Conservation (phyloP, 2,797 vertebrate species). For the Coreius guichenoti region DNA sequence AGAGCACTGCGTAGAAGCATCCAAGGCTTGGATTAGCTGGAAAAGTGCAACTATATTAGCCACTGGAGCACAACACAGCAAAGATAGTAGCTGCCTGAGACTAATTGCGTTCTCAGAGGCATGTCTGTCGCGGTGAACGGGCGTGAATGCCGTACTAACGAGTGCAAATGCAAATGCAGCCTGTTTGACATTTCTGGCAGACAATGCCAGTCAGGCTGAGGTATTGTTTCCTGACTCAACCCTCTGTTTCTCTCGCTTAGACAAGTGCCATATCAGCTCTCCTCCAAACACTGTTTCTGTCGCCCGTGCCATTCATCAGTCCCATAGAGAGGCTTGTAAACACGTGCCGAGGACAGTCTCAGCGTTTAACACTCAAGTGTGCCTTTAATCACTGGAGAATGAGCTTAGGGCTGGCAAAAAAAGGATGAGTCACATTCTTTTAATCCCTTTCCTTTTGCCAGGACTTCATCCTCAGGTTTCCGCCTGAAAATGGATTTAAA, state of each 20-base stretch:
- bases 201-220: slow-evolving; percentile 59
- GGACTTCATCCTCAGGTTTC: slow-evolving; percentile 28
- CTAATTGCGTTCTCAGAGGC: slow-evolving; percentile 53
- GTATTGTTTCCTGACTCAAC: slow-evolving; percentile 58
- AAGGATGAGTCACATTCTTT: slow-evolving; percentile 52
- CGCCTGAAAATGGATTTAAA: background rate
- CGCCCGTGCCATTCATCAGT: slow-evolving; percentile 61
- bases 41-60: slow-evolving; percentile 43
- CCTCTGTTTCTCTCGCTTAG: slow-evolving; percentile 56
- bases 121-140: slow-evolving; percentile 28
- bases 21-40: slow-evolving; percentile 26
- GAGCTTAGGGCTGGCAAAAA: slow-evolving; percentile 57
- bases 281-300: slow-evolving; percentile 58
- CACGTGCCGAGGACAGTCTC: slow-evolving; percentile 44
- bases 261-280: slow-evolving; percentile 58
- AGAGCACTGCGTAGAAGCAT: background rate
- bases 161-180: slow-evolving; percentile 61
- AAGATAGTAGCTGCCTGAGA: slow-evolving; percentile 51
- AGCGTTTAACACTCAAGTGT: slow-evolving; percentile 59
- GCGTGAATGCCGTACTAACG: slow-evolving; percentile 57
- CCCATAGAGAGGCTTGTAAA: slow-evolving; percentile 61
- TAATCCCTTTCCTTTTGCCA: slow-evolving; percentile 38
- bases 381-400: slow-evolving; percentile 64
- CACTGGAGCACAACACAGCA: slow-evolving; percentile 8
- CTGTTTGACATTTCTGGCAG: slow-evolving; percentile 64